Conservation (phyloP, 2,797 vertebrate genomes). For the Strix occidentalis region DNA sequence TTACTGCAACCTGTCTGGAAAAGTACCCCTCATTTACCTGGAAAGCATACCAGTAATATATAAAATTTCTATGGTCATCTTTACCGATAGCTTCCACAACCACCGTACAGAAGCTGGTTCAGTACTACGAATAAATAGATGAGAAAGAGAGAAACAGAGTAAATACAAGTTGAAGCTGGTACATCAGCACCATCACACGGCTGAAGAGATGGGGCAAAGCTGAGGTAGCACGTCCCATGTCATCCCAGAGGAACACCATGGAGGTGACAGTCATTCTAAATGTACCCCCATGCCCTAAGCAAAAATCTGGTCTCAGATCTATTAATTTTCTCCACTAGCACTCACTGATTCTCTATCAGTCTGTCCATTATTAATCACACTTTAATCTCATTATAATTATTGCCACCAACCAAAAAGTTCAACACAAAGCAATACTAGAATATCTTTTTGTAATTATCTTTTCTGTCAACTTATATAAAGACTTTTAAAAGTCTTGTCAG, state of each 20-base stretch:
- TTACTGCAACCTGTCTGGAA: background rate
- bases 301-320: background rate
- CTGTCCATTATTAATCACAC: background rate
- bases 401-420: background rate
- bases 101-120: background rate
- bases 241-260: background rate
- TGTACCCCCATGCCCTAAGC: background rate
- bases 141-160: background rate
- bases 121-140: background rate
- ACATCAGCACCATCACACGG: background rate
- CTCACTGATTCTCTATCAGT: background rate
- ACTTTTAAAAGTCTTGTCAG: background rate
- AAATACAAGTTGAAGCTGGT: background rate
- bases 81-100: rapidly evolving
- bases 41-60: background rate
- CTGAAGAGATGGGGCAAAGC: background rate
- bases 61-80: background rate
- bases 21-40: background rate
- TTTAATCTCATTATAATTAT: background rate
- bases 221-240: rapidly evolving
- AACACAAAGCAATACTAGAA: background rate
- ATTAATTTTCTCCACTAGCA: background rate
- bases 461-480: background rate
- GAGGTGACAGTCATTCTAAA: background rate
- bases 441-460: background rate